phyloP scores from a whole-genome alignment of 2,888 invertebrate species.

The Ethmia dodecea region DNA sequence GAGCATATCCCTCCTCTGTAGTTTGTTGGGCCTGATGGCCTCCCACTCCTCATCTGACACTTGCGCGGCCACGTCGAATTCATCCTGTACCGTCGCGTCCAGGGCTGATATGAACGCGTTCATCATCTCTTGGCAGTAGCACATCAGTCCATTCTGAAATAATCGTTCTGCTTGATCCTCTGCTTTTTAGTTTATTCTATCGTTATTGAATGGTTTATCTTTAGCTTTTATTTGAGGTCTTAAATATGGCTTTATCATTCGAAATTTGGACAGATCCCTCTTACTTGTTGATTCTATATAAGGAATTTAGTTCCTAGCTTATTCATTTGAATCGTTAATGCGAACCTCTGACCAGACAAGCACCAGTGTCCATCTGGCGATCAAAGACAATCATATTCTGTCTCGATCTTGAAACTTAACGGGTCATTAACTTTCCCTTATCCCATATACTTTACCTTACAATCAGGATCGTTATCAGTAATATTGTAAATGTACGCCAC shows the following conservation, averaged over 20 bases:
- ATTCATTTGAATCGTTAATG: too few species aligned
- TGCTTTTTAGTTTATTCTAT: too few species aligned
- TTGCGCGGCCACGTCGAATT: constrained; percentile 83
- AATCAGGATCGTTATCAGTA: constrained; percentile 69
- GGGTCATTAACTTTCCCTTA: neutral
- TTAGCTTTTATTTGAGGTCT: too few species aligned
- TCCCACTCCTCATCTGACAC: constrained; percentile 93
- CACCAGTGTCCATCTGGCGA: too few species aligned
- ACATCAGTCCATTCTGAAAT: constrained; percentile 81
- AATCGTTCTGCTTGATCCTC: too few species aligned
- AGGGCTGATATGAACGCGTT: constrained; percentile 82
- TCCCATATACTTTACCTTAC: constrained; percentile 38
- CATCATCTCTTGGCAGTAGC: constrained; percentile 83
- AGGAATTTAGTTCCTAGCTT: too few species aligned
- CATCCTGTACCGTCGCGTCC: constrained; percentile 82
- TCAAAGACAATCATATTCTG: too few species aligned
- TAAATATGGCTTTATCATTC: too few species aligned
- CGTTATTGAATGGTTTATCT: too few species aligned
- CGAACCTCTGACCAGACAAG: too few species aligned
- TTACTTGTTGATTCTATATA: too few species aligned
- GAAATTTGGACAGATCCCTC: too few species aligned
- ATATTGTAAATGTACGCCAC: constrained; percentile 86
- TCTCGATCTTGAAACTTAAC: neutral
- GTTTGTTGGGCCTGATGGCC: constrained; percentile 83
- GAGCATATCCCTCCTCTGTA: constrained; percentile 80